Evolutionary conservation across 2,888 invertebrate genomes (phyloP), one percentile per base, ranked within the genome.

Genomic region (Ennomos quercinarius): DNA sequence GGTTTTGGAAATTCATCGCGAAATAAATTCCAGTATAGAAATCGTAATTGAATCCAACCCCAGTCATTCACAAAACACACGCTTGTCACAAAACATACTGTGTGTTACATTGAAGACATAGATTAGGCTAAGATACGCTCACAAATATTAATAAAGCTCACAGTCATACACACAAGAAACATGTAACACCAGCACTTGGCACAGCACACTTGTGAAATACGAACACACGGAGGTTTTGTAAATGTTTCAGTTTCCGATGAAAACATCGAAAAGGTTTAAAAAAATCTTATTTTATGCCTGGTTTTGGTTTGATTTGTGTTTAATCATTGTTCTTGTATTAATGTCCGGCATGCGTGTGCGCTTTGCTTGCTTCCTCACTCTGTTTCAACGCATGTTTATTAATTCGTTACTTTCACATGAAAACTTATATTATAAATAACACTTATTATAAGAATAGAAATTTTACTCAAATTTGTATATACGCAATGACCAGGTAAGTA

Each of bases 1-100:
- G 78, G 79, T 79, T 78, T 78, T 88, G 83, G 78, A 76, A 49
- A 55, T 53, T 57, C 55, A 47, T 44, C 11, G 8, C 42, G 35
- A 37, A 53, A 66, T 55, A 48, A 38, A 36, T 39, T 27, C 42
- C 36, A 49, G 11, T 35, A 27, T 34, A 9, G 34, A 9, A 36
- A 1, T 39, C 34, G 50, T 50, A 11, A 12, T 34, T 54, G 39
- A 39, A 39, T 58, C 57, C 67, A 66, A 65, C 54, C 49, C 66
- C 67, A 66, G 63, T 66, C 59, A 54, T 54, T 63, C 51, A 61
- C 60, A 47, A 50, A 40, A 50, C 36, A 61, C 51, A 61, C 52
- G 27, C 27, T 27, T 27, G 5, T 27, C 27, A 27, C 27, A 27
- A 27, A 6, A 27, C 50, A 47, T n/a, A n/a, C n/a, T n/a, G n/a